Percentiles rank a stretch among this genome's conserved stretches.
These are phyloP conservation scores for Blastomussa wellsi DNA, from an alignment of 92 coral and sea anemone genomes.

Conservation along the genomic window DNA sequence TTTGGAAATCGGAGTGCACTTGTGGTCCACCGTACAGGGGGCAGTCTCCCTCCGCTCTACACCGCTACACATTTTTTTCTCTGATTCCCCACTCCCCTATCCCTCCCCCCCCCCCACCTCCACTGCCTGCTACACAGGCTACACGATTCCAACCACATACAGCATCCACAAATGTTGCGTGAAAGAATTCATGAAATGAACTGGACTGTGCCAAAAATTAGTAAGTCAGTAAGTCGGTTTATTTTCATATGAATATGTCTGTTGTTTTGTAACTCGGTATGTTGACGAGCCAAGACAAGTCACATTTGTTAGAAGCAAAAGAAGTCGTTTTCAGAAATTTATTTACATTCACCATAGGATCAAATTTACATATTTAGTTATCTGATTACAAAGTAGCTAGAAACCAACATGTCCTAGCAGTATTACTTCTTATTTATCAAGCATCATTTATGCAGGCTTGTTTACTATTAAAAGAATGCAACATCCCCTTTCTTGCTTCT, in stretches of 20 bases:
- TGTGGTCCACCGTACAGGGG: no score
- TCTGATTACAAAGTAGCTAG: neutral
- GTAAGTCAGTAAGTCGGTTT: neutral
- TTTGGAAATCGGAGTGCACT: no score
- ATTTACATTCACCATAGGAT: constrained; percentile 38
- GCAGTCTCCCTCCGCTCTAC: no score
- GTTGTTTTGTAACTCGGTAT: neutral
- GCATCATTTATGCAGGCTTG: no score
- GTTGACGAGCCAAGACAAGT: neutral
- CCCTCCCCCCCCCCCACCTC: no score
- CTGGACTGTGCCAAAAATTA: no score
- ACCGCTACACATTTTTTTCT: no score
- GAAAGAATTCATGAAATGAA: no score
- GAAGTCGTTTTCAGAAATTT: constrained; percentile 39
- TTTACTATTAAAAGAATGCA: neutral
- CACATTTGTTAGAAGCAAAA: neutral
- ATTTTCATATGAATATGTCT: neutral
- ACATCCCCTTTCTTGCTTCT: neutral
- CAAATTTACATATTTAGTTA: constrained; percentile 35
- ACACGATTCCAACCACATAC: no score
- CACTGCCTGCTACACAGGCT: no score
- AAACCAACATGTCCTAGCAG: neutral
- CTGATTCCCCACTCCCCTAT: no score
- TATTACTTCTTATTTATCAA: constrained; percentile 1
- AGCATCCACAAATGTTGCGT: no score